Evolutionary conservation across 2,888 invertebrate species (phyloP), one percentile per base, ranked within the genome.

Genomic region (Schizaphis graminum): DNA sequence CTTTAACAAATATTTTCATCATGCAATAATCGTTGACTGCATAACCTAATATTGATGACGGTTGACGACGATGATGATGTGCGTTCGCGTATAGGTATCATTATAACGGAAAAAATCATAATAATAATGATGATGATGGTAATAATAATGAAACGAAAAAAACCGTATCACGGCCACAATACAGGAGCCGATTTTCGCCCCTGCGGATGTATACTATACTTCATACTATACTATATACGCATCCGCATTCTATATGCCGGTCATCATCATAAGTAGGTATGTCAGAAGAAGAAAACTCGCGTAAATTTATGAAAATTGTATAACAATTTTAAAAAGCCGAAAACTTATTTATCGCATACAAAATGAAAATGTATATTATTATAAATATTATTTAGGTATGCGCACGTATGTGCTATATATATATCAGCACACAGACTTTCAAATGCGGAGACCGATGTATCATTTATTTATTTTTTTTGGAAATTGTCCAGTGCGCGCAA

Each of bases 401-500:
- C 41, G 56, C 8, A 21, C 7, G 26, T 53, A 89, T 41, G 5
- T 67, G 3, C 35, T 41, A 61, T 53, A 77, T 67, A 77, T 84
- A 44, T 84, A 26, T 91, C 16, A 28, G 8, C 10, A 47, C 47
- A 26, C 47, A 67, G n/a, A 67, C 92, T 88, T 88, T 88, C 67
- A n/a, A 41, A 67, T n/a, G 53, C 49, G 47, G 91, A 85, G 85
- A 56, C 85, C 86, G 26, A 35, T 41, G 35, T 67, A 10, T 67
- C 47, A 5, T 57, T 56, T 21, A 35, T n/a, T 85, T 90, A 53
- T 47, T 92, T 24, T 86, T 88, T 61, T 92, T 92, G 92, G 92
- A 92, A 53, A 67, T 88, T 53, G 92, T 92, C 92, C 92, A 92
- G 92, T 61, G 92, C 41, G 86, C 41, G 26, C 61, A 28, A 92